Percentiles rank a stretch among this genome's conserved stretches.
phyloP scores from a whole-genome alignment of 1,140 invertebrate genomes.

The Meloidogyne chitwoodi region DNA sequence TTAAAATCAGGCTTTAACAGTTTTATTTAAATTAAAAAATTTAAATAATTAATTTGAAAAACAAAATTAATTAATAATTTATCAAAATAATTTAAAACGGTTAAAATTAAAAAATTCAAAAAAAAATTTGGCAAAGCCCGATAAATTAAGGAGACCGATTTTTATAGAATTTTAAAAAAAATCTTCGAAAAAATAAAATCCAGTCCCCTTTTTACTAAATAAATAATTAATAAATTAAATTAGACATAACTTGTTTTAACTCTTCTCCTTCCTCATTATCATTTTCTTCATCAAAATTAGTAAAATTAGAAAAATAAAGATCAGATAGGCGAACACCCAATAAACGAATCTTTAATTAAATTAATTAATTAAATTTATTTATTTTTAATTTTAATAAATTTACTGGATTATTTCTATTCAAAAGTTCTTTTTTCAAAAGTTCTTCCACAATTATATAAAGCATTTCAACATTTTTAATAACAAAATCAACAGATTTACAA shows the following conservation, averaged over 20 bases:
- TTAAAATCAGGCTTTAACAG: neutral
- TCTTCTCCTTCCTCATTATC: neutral
- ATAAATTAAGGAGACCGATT: neutral
- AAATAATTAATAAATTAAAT: neutral
- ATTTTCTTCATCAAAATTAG: neutral
- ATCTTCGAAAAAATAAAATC: too few relatives aligned
- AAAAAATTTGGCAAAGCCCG: neutral
- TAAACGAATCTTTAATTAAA: slow-evolving; percentile 3
- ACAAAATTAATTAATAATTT: neutral
- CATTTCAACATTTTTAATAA: slow-evolving; percentile 3
- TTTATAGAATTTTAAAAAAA: too few relatives aligned
- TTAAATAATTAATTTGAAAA: neutral
- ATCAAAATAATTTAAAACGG: neutral
- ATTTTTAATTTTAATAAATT: neutral
- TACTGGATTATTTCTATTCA: neutral
- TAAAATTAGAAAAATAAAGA: too few relatives aligned
- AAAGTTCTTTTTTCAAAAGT: slow-evolving; percentile 17
- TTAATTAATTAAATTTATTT: neutral
- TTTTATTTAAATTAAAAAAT: neutral
- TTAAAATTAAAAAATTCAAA: neutral
- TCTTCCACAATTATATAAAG: slow-evolving; percentile 10
- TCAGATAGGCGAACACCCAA: slow-evolving; percentile 21
- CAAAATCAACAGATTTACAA: slow-evolving; percentile 21
- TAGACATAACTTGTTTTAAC: neutral
- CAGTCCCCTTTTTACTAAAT: too few relatives aligned